Evolutionary conservation across 2,888 invertebrate genomes (phyloP).

Genomic region (Scotopteryx bipunctaria): DNA sequence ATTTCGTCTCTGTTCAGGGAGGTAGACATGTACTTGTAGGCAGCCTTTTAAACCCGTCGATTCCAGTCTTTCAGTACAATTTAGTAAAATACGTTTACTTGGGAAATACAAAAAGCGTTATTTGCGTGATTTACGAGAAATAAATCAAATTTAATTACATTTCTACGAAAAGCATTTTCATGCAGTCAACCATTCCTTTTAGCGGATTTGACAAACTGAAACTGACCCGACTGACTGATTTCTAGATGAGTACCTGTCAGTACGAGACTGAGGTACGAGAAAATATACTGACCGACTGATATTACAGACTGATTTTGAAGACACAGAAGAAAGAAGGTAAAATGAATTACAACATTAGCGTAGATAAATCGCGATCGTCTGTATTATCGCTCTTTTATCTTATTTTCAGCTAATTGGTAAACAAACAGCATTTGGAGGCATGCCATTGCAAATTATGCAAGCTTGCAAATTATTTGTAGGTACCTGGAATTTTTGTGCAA

Average conservation of each 20-base stretch:
- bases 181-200: slow-evolving; percentile 67
- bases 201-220: slow-evolving; percentile 63
- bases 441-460: no score
- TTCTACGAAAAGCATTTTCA: slow-evolving; percentile 64
- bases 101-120: slow-evolving; percentile 37
- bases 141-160: slow-evolving; percentile 57
- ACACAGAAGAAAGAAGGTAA: no score
- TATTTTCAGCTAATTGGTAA: no score
- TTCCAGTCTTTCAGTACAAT: slow-evolving; percentile 8
- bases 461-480: no score
- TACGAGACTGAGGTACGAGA: not conserved
- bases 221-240: not conserved
- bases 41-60: slow-evolving; percentile 5
- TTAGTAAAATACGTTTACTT: slow-evolving; percentile 18
- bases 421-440: no score
- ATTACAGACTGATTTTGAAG: no score
- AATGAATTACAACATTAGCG: no score
- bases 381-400: no score
- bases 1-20: slow-evolving; percentile 22
- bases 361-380: no score
- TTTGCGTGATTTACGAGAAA: slow-evolving; percentile 51
- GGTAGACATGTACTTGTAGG: slow-evolving; percentile 10
- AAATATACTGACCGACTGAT: not conserved
- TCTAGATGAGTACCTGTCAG: not conserved
- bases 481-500: no score